These are phyloP conservation scores for Mormyrus iriodes DNA, from an alignment of 2,113 vertebrate species.

Conservation along the genomic window DNA sequence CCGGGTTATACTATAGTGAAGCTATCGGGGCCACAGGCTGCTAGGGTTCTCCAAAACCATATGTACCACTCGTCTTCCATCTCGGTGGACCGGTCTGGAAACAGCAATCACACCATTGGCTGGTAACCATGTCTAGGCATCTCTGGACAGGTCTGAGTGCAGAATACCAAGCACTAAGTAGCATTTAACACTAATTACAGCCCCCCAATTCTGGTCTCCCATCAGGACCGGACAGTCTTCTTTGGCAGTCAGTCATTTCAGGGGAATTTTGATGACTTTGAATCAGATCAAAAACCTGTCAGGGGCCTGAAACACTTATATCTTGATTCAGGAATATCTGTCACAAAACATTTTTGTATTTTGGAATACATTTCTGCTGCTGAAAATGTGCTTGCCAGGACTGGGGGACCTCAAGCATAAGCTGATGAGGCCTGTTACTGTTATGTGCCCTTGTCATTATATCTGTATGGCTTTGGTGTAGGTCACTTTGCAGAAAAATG, in stretches of 20 bases:
- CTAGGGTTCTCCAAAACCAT: neutral
- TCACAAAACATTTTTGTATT: neutral
- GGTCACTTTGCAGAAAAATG: neutral
- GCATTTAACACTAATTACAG: slow-evolving; percentile 16
- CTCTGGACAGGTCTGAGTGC: neutral
- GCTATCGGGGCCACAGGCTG: neutral
- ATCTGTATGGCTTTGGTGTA: neutral
- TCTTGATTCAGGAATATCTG: neutral
- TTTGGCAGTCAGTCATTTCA: slow-evolving; percentile 32
- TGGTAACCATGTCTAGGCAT: neutral
- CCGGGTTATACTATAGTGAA: neutral
- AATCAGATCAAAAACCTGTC: slow-evolving; percentile 6
- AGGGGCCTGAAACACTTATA: neutral
- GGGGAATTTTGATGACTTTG: neutral
- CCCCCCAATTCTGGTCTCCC: neutral
- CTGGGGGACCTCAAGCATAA: neutral
- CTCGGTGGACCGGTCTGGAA: neutral
- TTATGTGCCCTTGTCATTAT: neutral
- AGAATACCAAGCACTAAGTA: neutral
- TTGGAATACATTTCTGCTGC: neutral
- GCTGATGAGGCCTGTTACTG: neutral
- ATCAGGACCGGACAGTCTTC: slow-evolving; percentile 25
- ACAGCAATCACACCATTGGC: neutral
- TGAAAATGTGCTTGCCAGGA: neutral
- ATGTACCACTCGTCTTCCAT: neutral